A percentile compares a stretch with the other conserved stretches of the same genome.
These are phyloP conservation scores for Paradisaea rubra DNA, from an alignment of 2,113 vertebrate species.

Conservation along the genomic window DNA sequence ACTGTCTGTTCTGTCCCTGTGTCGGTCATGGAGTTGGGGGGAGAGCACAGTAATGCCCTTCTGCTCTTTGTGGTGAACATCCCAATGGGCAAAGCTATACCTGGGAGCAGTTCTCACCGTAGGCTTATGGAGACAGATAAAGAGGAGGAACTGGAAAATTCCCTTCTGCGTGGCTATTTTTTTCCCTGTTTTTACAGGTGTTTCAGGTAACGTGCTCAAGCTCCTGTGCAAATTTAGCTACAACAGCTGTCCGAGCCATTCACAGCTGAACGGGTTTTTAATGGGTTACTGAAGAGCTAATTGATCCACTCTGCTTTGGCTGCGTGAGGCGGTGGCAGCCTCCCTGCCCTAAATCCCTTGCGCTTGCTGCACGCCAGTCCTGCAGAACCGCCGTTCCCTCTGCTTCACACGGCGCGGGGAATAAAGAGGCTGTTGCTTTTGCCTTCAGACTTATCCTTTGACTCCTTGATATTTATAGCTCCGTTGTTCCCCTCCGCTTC, in stretches of 20 bases:
- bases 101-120: background rate
- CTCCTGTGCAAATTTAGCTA: background rate
- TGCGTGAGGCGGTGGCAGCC: background rate
- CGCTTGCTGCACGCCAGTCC: background rate
- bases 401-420: background rate
- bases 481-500: background rate
- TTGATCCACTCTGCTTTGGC: background rate
- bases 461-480: background rate
- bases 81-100: accelerated
- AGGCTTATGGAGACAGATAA: accelerated
- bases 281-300: background rate
- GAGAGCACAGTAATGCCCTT: background rate
- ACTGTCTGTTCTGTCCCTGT: background rate
- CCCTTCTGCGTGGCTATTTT: background rate
- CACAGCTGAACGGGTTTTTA: background rate
- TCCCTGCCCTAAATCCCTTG: background rate
- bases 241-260: background rate
- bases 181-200: background rate
- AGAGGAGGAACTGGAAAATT: background rate
- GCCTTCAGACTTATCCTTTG: background rate
- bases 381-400: background rate
- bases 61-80: background rate
- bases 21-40: accelerated
- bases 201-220: background rate
- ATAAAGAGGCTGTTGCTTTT: background rate